Conservation (phyloP, 1,140 invertebrate species). For the Orchestia grillus region DNA sequence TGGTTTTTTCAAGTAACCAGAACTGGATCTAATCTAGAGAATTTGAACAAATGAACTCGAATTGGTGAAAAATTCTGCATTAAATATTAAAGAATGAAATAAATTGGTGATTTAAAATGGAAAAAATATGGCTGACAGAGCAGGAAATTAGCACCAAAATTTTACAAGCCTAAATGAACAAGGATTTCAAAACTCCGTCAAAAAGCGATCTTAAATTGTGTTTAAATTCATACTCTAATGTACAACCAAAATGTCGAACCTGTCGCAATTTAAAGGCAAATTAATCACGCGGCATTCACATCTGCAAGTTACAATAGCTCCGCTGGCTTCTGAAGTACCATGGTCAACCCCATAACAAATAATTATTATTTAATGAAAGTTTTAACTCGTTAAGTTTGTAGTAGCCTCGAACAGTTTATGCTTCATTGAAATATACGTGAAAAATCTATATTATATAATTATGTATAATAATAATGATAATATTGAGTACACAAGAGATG, state of each 20-base stretch:
- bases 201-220: neutral
- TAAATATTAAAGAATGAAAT: neutral
- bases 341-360: neutral
- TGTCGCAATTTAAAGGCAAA: too few relatives aligned
- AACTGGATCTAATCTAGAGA: neutral
- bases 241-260: neutral
- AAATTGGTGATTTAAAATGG: neutral
- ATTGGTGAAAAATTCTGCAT: neutral
- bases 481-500: neutral
- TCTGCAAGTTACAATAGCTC: neutral
- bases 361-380: neutral
- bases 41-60: neutral
- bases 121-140: neutral
- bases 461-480: constrained; percentile 11
- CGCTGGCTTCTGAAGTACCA: neutral
- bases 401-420: neutral
- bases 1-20: neutral
- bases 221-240: neutral
- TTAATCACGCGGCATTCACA: neutral
- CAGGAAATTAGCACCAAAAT: neutral
- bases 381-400: constrained; percentile 34
- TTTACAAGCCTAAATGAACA: neutral
- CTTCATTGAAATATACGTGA: neutral
- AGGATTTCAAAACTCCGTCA: neutral
- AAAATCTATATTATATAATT: constrained; percentile 25